Evolutionary conservation across 2,113 vertebrate genomes (phyloP), one percentile per base, ranked within the genome.

Genomic region (Dromaius novaehollandiae): DNA sequence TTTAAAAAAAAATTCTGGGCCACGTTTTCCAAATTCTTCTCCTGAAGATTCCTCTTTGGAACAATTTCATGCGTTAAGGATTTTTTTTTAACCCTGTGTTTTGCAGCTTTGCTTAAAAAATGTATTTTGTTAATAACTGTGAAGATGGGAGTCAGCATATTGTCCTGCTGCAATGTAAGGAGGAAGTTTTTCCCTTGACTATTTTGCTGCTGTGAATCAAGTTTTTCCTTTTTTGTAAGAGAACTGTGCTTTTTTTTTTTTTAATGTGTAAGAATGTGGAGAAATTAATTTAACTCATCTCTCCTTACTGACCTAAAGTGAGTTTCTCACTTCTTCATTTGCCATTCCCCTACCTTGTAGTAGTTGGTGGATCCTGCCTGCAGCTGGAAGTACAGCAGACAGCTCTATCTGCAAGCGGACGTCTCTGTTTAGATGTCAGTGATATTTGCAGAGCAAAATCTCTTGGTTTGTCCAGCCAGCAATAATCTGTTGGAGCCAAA

Each of bases 371-470:
- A 6, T 77, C 13, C 25, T 80, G 26, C 34, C 22, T 68, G 36
- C 53, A 17, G 10, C 38, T 81, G 36, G 16, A 88, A 40, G 9
- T 30, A 3, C 19, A 30, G 65, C 68, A 51, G 25, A 6, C 61
- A 48, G 19, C 28, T 22, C 17, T 34, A 1, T 34, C 19, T 79
- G 36, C 11, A 15, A 10, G 25, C 21, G 1, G 0, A 9, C 28
- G 7, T 15, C 42, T 17, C 56, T 76, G 12, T 22, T 79, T 48
- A 30, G 34, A 17, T 70, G 55, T 63, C 19, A 60, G 28, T 81
- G 60, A 34, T 26, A 32, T 63, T 19, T 92, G 26, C 21, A 15
- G 18, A 3, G 2, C 4, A 46, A 25, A 60, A 10, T 88, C 13
- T 48, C 64, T 40, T 64, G 40, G 2, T 77, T 86, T 76, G 13